Base-by-base conservation (phyloP, 2,888 invertebrate genomes). In the Nasonovia ribisnigri region DNA sequence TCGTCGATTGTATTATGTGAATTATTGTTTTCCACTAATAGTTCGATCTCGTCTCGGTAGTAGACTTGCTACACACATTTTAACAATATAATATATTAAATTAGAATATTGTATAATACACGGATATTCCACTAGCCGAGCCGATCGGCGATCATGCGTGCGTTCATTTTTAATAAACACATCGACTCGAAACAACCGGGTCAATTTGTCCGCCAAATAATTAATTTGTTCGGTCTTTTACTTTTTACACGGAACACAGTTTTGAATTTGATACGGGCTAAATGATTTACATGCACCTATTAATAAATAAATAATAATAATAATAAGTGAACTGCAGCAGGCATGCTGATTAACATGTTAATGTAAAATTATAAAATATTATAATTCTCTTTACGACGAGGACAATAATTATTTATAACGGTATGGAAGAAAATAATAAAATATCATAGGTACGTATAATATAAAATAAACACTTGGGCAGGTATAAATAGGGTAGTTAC, bases 201-300 rank as follows among this genome's bases (percentile, higher is more conserved):
- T 88, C 87, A 51, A 51, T 51, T 36, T 88, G 51, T 88, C 51
- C 51, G 51, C 24, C 20, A 51, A 51, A 51, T 88, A 51, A 88
- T 88, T 88, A 51, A 88, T 88, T 51, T 36, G n/a, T 88, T 88
- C 24, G 20, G 20, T 88, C 24, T 88, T 51, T 88, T 88, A 88
- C 36, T 51, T 88, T 88, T 88, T 51, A 51, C n/a, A 36, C 48
- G 11, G 88, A 88, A 36, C 36, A n/a, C 36, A 36, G 24, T 20
- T 51, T 88, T 51, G 51, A 36, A 77, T 77, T 77, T 8, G 77
- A 77, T 36, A 77, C 77, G 77, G 77, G 20, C 77, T 77, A 77
- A 77, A 77, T 77, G 36, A 20, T 77, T 77, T 42, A 20, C 77
- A 20, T 26, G 57, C 6, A 8, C 57, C 20, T 36, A 36, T 77